Evolutionary conservation across 2,113 vertebrate species (phyloP).

Genomic region (Gymnogyps californianus): DNA sequence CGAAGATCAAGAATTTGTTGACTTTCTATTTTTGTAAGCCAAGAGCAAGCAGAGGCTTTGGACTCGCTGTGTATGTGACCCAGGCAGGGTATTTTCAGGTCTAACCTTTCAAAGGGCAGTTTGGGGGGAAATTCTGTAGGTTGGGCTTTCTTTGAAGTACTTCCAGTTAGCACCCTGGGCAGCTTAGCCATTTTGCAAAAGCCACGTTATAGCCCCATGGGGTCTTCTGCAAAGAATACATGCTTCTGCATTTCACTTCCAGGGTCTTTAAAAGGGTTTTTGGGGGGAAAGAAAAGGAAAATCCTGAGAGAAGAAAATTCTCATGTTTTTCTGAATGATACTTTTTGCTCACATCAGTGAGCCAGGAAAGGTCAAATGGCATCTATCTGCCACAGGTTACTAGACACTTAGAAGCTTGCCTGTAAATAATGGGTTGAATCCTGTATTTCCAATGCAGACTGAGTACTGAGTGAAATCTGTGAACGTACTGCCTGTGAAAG

Average conservation of each 20-base stretch:
- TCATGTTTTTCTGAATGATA: not conserved
- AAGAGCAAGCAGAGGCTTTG: slow-evolving; percentile 2
- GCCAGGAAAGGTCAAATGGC: not conserved
- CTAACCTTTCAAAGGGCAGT: slow-evolving; percentile 11
- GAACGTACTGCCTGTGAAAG: not conserved
- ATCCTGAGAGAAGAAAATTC: not conserved
- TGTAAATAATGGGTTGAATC: not conserved
- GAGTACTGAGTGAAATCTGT: not conserved
- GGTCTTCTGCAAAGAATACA: not conserved
- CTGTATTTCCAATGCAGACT: not conserved
- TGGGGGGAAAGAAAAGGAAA: not conserved
- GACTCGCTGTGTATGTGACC: not conserved
- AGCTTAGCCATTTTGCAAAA: not conserved
- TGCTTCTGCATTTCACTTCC: not conserved
- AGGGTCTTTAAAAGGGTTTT: not conserved
- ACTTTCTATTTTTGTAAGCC: not conserved
- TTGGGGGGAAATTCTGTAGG: not conserved
- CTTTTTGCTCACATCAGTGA: not conserved
- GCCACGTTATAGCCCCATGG: not conserved
- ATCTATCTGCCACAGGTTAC: not conserved
- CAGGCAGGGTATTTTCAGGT: not conserved
- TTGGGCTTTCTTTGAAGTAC: not conserved
- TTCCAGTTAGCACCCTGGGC: not conserved
- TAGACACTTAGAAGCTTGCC: not conserved
- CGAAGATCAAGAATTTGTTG: slow-evolving; percentile 2